phyloP scores from a whole-genome alignment of 2,888 invertebrate genomes.

The Xylota sylvarum region DNA sequence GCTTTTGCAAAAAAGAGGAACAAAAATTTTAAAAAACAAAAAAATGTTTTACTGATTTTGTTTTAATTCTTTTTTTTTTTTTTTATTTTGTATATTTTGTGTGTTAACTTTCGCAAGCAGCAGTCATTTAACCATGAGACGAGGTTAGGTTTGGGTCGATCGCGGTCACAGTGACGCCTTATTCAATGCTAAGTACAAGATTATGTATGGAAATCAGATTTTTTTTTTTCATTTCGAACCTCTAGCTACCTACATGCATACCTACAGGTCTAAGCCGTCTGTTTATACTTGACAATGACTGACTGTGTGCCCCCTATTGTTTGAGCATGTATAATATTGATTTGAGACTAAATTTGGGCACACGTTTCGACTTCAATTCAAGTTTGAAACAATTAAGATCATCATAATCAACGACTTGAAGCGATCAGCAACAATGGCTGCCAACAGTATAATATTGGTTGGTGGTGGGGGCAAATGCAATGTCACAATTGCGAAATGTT shows the following conservation, averaged over 20 bases:
- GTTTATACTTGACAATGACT: conserved; percentile 61
- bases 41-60: conserved; percentile 21
- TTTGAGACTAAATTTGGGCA: conserved; percentile 64
- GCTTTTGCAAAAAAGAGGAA: conserved; percentile 49
- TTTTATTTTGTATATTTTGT: conserved; percentile 14
- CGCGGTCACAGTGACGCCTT: conserved; percentile 43
- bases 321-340: conserved; percentile 14
- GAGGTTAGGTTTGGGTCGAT: conserved; percentile 66
- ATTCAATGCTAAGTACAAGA: conserved; percentile 59
- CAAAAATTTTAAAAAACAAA: background rate
- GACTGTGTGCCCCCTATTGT: conserved; percentile 52
- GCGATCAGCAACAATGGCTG: conserved; percentile 29
- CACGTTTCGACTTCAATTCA: conserved; percentile 63
- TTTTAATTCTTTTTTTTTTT: conserved; percentile 24
- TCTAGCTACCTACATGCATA: background rate
- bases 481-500: conserved; percentile 69
- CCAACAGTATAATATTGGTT: background rate
- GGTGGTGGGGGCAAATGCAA: conserved; percentile 48
- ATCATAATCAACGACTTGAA: conserved; percentile 44
- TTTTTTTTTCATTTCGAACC: background rate
- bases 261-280: background rate
- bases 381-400: conserved; percentile 67
- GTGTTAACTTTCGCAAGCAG: conserved; percentile 56
- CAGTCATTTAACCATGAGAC: conserved; percentile 61
- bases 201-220: conserved; percentile 41